These are phyloP conservation scores for Nerophis ophidion DNA, from an alignment of 2,113 vertebrate species.

Conservation along the genomic window DNA sequence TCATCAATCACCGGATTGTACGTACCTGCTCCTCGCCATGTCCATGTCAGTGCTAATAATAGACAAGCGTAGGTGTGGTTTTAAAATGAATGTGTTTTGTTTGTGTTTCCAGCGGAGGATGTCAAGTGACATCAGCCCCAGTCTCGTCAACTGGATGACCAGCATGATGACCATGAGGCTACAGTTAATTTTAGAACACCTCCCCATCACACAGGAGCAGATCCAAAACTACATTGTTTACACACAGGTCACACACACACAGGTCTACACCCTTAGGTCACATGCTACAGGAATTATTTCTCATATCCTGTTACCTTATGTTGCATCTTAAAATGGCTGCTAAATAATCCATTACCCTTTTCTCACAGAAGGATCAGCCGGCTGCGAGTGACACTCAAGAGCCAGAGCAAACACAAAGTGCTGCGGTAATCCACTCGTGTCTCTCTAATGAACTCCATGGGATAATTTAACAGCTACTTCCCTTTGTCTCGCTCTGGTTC, in stretches of 20 bases:
- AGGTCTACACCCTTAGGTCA: not conserved
- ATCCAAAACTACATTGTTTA: conserved; percentile 78
- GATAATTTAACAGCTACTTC: not conserved
- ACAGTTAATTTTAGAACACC: conserved; percentile 85
- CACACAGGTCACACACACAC: conserved; percentile 53
- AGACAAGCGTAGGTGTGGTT: no score
- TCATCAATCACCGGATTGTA: conserved; percentile 89
- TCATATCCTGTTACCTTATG: conserved; percentile 41
- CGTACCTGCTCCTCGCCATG: conserved; percentile 35
- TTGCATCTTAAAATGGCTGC: conserved; percentile 38
- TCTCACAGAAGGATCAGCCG: conserved; percentile 50
- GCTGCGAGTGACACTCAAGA: conserved; percentile 42
- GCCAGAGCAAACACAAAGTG: conserved; percentile 44
- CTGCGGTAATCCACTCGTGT: conserved; percentile 37
- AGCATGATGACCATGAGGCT: conserved; percentile 91
- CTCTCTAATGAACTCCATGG: not conserved
- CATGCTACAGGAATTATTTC: not conserved
- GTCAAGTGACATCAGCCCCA: conserved; percentile 86
- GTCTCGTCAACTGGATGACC: conserved; percentile 89
- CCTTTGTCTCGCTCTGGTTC: conserved; percentile 3
- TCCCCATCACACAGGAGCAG: conserved; percentile 80
- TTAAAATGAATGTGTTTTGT: not conserved
- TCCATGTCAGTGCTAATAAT: not conserved
- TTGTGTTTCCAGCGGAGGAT: conserved; percentile 75
- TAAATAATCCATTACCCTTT: conserved; percentile 53